Evolutionary conservation across 2,113 vertebrate genomes (phyloP).

Genomic region (Zosterops japonicus): DNA sequence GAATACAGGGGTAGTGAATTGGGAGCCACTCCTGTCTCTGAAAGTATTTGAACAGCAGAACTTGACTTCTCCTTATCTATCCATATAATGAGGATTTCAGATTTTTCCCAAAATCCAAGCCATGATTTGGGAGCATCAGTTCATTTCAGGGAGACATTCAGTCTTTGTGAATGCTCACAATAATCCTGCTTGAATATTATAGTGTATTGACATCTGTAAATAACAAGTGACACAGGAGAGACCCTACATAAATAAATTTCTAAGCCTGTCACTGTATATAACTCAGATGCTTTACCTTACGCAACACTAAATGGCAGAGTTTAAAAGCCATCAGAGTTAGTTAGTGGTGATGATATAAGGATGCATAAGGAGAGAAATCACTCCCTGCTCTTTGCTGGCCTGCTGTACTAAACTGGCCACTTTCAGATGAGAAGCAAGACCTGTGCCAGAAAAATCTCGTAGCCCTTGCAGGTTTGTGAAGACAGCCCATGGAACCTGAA

Average conservation of each 20-base stretch:
- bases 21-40: neutral
- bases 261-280: neutral
- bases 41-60: neutral
- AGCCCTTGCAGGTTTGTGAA: neutral
- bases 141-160: neutral
- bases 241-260: neutral
- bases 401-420: neutral
- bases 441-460: neutral
- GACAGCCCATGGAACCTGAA: neutral
- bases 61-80: neutral
- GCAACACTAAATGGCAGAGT: neutral
- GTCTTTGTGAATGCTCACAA: neutral
- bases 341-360: neutral
- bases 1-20: neutral
- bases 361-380: neutral
- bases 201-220: neutral
- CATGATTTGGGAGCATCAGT: accelerated
- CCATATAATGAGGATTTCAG: neutral
- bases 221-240: neutral
- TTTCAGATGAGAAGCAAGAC: neutral
- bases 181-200: neutral
- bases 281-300: neutral
- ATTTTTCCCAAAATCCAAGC: neutral
- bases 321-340: neutral
- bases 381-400: neutral